These are phyloP conservation scores for Cavia porcellus DNA, from an alignment of 2,113 vertebrate species.

Conservation along the genomic window DNA sequence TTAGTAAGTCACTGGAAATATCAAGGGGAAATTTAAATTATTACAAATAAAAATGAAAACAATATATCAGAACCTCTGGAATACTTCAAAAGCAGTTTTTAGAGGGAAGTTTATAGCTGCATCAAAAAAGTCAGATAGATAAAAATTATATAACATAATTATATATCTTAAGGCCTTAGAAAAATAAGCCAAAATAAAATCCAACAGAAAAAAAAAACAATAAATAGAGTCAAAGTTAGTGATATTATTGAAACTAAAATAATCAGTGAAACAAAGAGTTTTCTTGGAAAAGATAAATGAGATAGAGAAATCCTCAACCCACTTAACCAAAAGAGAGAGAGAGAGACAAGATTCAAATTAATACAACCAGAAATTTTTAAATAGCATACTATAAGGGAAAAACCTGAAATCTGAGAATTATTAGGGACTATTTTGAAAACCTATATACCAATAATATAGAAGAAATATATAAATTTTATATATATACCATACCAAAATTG, in stretches of 20 bases:
- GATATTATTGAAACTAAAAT: neutral
- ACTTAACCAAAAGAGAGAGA: neutral
- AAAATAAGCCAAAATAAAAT: neutral
- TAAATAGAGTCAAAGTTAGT: neutral
- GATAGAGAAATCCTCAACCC: neutral
- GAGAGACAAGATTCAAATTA: neutral
- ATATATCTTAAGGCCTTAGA: neutral
- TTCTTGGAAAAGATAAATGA: neutral
- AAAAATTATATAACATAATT: neutral
- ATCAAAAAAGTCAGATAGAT: neutral
- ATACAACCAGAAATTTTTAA: neutral
- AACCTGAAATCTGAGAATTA: neutral
- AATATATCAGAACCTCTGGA: neutral
- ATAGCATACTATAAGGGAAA: neutral
- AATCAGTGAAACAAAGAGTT: neutral
- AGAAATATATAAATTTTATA: neutral
- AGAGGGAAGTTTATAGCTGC: neutral
- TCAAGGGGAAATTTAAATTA: neutral
- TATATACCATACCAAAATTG: neutral
- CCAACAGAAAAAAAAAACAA: neutral
- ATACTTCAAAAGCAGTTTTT: neutral
- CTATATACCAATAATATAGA: neutral
- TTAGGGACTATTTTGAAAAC: neutral
- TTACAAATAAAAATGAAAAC: neutral
- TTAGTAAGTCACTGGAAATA: neutral